Evolutionary conservation across 1,140 invertebrate species (phyloP).

Genomic region (Cydia amplana): DNA sequence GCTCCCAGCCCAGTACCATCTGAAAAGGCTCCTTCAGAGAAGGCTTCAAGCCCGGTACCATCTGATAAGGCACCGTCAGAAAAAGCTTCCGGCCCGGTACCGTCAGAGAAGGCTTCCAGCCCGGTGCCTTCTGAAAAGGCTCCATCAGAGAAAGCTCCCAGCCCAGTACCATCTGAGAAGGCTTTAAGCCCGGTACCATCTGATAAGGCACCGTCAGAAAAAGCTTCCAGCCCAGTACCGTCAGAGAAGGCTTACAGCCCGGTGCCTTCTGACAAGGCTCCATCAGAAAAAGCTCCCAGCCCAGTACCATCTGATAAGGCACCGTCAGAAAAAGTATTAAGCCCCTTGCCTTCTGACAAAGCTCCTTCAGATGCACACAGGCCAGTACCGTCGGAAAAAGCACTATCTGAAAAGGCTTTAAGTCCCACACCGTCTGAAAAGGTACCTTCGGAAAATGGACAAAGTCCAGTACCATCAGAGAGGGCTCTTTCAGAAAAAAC

Average conservation of each 20-base stretch:
- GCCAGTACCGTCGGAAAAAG: too few relatives aligned
- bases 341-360: background rate
- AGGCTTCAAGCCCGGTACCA: background rate
- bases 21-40: background rate
- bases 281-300: conserved; percentile 31
- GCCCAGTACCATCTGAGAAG: background rate
- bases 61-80: background rate
- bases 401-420: background rate
- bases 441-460: conserved; percentile 15
- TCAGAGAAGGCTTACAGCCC: background rate
- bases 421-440: conserved; percentile 27
- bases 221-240: conserved; percentile 27
- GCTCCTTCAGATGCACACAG: too few relatives aligned
- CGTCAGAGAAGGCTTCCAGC: background rate
- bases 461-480: background rate
- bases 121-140: background rate
- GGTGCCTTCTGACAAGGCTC: background rate
- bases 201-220: conserved; percentile 12
- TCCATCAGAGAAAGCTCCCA: background rate
- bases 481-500: too few relatives aligned
- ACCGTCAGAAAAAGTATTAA: background rate
- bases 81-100: background rate
- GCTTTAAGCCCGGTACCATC: background rate
- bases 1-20: background rate
- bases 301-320: background rate